phyloP scores from a whole-genome alignment of 1,140 invertebrate species.

The Neuroterus valhalla region DNA sequence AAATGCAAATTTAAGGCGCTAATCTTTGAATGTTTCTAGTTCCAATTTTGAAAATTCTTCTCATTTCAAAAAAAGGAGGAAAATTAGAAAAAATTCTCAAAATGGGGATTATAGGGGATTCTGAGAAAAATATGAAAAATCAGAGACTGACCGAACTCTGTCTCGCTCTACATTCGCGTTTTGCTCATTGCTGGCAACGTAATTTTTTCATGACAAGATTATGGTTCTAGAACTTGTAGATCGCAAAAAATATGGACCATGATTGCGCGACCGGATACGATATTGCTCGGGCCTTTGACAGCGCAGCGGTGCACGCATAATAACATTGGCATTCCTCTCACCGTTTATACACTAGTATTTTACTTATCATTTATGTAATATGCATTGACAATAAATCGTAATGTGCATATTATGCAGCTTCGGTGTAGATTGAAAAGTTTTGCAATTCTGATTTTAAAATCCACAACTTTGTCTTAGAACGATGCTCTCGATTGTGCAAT shows the following conservation, averaged over 20 bases:
- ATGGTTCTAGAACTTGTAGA: not conserved
- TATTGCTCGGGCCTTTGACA: constrained; percentile 3
- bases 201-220: not conserved
- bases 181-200: not conserved
- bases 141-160: too few species aligned
- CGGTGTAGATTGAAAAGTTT: not conserved
- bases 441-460: not conserved
- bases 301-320: not conserved
- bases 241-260: constrained; percentile 2
- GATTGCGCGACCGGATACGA: constrained; percentile 17
- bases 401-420: not conserved
- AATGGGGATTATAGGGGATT: too few species aligned
- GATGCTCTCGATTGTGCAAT: constrained; percentile 3
- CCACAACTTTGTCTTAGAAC: not conserved
- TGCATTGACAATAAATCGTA: not conserved
- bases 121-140: too few species aligned
- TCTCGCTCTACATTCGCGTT: too few species aligned
- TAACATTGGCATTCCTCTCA: constrained; percentile 14
- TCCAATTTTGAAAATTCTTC: too few species aligned
- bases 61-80: too few species aligned
- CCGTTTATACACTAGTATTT: not conserved
- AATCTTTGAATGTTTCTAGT: too few species aligned
- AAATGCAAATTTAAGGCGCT: too few species aligned
- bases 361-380: constrained; percentile 5
- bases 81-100: too few species aligned